phyloP scores from a whole-genome alignment of 1,140 invertebrate genomes.

The Caenorhabditis briggsae region DNA sequence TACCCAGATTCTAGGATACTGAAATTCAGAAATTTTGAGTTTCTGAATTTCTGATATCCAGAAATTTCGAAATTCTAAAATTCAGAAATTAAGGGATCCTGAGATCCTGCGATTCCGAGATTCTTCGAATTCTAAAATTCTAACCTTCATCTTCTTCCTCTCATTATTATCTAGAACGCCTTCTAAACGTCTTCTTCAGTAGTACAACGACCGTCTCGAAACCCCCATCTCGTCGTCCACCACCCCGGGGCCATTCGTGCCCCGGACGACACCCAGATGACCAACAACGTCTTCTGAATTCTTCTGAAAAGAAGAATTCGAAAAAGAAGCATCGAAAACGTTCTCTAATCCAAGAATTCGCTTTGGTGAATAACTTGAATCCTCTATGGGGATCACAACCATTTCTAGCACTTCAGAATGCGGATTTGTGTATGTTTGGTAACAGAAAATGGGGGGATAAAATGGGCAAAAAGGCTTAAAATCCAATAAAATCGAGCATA shows the following conservation, averaged over 20 bases:
- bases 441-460: too few relatives aligned
- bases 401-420: conserved; percentile 50
- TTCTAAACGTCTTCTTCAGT: background rate
- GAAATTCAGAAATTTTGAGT: too few relatives aligned
- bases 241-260: conserved; percentile 31
- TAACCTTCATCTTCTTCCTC: background rate
- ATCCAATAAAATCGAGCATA: background rate
- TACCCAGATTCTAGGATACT: too few relatives aligned
- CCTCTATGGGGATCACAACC: conserved; percentile 43
- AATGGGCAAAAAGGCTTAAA: background rate
- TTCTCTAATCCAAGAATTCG: conserved; percentile 7
- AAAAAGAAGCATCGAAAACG: background rate
- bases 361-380: background rate
- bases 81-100: background rate
- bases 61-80: too few relatives aligned
- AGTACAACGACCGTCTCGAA: background rate
- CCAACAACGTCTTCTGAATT: background rate
- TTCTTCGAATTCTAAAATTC: background rate
- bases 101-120: background rate
- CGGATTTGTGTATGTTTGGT: conserved; percentile 44
- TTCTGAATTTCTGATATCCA: background rate
- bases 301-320: too few relatives aligned
- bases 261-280: conserved; percentile 8
- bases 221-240: background rate
- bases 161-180: background rate